Conservation (phyloP, 30 jellyfish, hydroid and myxozoan genomes). For the Chrysaora quinquecirrha region DNA sequence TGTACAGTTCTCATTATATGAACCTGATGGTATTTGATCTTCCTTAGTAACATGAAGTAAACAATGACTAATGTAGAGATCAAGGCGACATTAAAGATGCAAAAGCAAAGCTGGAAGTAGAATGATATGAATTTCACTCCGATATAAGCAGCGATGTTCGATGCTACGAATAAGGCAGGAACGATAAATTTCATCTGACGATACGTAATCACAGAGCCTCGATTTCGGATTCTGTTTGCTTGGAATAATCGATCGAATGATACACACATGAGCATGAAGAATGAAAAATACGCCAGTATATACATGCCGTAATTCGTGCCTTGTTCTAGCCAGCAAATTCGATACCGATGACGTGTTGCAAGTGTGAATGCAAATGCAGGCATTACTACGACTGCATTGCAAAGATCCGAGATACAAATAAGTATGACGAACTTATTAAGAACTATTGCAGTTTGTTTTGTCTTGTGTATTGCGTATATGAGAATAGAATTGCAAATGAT, state of each 20-base stretch:
- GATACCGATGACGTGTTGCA: neutral
- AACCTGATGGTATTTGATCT: too few species aligned
- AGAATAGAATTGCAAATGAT: constrained; percentile 1
- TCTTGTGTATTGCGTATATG: constrained; percentile 33
- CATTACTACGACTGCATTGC: constrained; percentile 12
- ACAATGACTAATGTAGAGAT: too few species aligned
- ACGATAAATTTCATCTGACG: constrained; percentile 6
- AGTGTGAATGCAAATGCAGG: constrained; percentile 19
- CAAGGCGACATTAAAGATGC: too few species aligned
- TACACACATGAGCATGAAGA: constrained; percentile 42
- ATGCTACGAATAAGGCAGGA: neutral
- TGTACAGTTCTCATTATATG: too few species aligned
- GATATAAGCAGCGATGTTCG: constrained; percentile 10
- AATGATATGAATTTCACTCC: too few species aligned
- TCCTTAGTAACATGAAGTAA: too few species aligned
- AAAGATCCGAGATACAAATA: constrained; percentile 36
- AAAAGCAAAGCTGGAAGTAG: too few species aligned
- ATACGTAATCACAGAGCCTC: neutral
- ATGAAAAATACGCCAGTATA: constrained; percentile 41
- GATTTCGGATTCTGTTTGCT: constrained; percentile 5
- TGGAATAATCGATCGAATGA: constrained; percentile 40
- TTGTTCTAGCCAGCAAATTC: constrained; percentile 29
- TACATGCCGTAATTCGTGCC: neutral
- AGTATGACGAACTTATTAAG: constrained; percentile 5
- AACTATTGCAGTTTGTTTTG: constrained; percentile 13